Conservation (phyloP, 2,113 vertebrate species). For the Tapirus terrestris region DNA sequence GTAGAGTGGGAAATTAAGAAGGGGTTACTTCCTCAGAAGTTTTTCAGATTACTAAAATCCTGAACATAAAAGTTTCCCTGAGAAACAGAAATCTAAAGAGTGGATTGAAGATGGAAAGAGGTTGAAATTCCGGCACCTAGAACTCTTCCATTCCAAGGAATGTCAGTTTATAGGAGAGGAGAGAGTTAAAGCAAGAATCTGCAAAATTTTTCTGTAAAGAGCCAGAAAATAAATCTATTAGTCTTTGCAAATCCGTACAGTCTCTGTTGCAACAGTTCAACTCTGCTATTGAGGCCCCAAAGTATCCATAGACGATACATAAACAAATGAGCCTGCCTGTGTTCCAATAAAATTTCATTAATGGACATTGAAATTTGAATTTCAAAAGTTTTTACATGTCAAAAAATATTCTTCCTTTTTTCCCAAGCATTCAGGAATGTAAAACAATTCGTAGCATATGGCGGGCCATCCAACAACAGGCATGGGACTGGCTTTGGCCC, state of each 20-base stretch:
- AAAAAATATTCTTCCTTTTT: background rate
- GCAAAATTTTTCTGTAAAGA: background rate
- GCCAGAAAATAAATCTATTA: background rate
- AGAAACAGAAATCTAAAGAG: slow-evolving; percentile 6
- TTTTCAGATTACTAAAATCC: background rate
- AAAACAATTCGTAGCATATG: background rate
- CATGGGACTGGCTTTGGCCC: background rate
- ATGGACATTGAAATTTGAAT: background rate
- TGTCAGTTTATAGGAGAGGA: background rate
- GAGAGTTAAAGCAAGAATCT: background rate
- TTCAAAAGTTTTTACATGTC: background rate
- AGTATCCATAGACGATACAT: background rate
- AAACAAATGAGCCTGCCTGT: too few species aligned
- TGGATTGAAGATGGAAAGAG: background rate
- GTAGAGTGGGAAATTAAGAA: slow-evolving; percentile 43
- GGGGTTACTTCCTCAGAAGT: slow-evolving; percentile 31
- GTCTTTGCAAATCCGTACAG: background rate
- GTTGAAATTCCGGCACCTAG: background rate
- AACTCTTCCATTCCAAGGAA: background rate
- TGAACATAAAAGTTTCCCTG: background rate
- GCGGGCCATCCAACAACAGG: background rate
- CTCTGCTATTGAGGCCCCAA: background rate
- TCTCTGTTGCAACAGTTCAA: background rate
- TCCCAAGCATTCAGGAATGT: background rate
- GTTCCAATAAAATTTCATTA: background rate